Conservation (phyloP, 2,888 invertebrate genomes). For the Arge pagana region DNA sequence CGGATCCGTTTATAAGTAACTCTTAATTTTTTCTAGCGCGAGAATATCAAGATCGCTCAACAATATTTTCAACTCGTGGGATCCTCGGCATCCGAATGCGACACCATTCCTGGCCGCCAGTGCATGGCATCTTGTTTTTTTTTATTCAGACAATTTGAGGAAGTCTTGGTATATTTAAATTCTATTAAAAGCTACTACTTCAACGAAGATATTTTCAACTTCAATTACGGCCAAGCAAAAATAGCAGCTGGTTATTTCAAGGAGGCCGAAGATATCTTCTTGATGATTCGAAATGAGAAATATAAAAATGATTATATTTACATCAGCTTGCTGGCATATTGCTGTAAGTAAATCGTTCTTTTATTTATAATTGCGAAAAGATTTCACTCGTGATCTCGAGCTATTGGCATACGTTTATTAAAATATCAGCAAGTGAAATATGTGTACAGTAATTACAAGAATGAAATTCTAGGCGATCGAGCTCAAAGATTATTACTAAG, state of each 20-base stretch:
- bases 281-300: conserved; percentile 81
- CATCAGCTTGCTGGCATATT: conserved; percentile 84
- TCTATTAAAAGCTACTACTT: conserved; percentile 96
- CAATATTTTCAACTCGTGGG: conserved; percentile 97
- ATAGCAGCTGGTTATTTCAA: conserved; percentile 91
- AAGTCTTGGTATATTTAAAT: conserved; percentile 93
- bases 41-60: conserved; percentile 92
- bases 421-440: too few species aligned
- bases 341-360: conserved; percentile 64
- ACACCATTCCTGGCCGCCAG: conserved; percentile 95
- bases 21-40: conserved; percentile 68
- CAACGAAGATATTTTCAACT: conserved; percentile 80
- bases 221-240: conserved; percentile 85
- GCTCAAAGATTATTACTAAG: too few species aligned
- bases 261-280: conserved; percentile 91
- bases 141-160: conserved; percentile 91
- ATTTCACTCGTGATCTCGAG: too few species aligned
- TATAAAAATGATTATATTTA: conserved; percentile 84
- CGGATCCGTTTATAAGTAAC: not conserved
- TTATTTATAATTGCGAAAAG: too few species aligned
- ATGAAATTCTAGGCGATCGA: too few species aligned
- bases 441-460: too few species aligned
- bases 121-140: conserved; percentile 99
- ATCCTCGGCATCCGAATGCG: conserved; percentile 94
- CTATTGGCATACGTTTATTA: too few species aligned